Evolutionary conservation across 2,113 vertebrate species (phyloP), one percentile per base, ranked within the genome.

Genomic region (Siphamia tubifer): DNA sequence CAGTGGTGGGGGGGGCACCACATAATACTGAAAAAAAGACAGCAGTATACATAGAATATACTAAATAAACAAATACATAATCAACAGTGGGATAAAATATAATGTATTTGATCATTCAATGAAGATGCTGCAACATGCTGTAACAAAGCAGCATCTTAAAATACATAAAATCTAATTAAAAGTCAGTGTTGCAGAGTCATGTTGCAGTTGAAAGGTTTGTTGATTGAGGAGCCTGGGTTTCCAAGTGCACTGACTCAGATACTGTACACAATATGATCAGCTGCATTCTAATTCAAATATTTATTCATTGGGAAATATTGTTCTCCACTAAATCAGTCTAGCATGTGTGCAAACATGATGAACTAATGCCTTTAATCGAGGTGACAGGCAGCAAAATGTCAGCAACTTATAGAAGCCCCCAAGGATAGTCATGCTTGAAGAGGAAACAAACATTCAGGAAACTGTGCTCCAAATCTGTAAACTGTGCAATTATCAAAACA

Each of bases 361-460:
- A 81, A 68, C 45, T 45, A 52, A 58, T 56, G 28, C 23, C 30
- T 68, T 63, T 55, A 63, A 68, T 62, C 12, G 12, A 49, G 51
- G 34, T 74, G 74, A 82, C 65, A 74, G 65, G 74, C 55, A 53
- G 65, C 54, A 69, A 65, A 60, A 32, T 62, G 65, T 42, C 43
- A 39, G 34, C 51, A 38, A 74, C 44, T 69, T 52, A 19, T 24
- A 55, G 54, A 2, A 12, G 12, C 19, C 53, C 39, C 62, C 19
- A 53, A 53, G 45, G 63, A 63, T 42, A 53, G 9, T 6, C 8
- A 19, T 24, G 27, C 27, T 72, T 47, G 30, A 34, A 57, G 19
- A 60, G 65, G 10, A 60, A 58, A 60, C 44, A 68, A 27, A 58
- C 35, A 70, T 31, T 40, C 10, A 43, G 43, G 30, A 15, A 32